Base-by-base conservation (phyloP, 2,888 invertebrate species). In the Hipparchia semele region DNA sequence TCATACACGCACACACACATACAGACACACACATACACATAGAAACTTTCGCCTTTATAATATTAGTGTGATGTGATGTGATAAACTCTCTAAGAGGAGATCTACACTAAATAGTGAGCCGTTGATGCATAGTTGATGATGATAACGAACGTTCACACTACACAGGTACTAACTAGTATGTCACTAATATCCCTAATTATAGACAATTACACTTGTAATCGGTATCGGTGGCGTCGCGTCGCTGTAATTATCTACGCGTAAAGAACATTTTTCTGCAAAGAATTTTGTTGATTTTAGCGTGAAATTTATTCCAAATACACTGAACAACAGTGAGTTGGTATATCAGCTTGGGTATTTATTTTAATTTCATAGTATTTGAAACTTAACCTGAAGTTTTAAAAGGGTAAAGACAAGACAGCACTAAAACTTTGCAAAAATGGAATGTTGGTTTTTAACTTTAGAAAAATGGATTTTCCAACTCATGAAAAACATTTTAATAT, bases 141-240 rank as follows among this genome's bases (percentile, higher is more conserved):
- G 46, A 61, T 58, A 54, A 60, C 23, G 12, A 23, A 23, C 59
- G 12, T 49, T 59, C 45, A 68, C 13, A 49, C 46, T 13, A 33
- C 49, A 12, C 49, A 49, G 12, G 53, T 62, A 39, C 53, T 39
- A 46, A 39, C 53, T 39, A 46, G 49, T 71, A 69, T 74, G 73
- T 75, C 71, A 77, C 77, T 79, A 77, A 78, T 81, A 78, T 72
- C 70, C 62, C 73, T 78, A 79, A 84, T 89, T 89, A 89, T 78
- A 79, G 71, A 72, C 23, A 84, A 86, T 89, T 87, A 88, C 80
- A 76, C 78, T 79, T 80, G 81, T 86, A 86, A 88, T 86, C 80
- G 79, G 82, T 87, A 83, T 83, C 75, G 79, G 78, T 88, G 86
- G 87, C 84, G 85, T 83, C 10, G 13, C 10, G 39, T 13, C 46